Evolutionary conservation across 2,797 vertebrate species (phyloP).

Genomic region (Sebastes itinus): DNA sequence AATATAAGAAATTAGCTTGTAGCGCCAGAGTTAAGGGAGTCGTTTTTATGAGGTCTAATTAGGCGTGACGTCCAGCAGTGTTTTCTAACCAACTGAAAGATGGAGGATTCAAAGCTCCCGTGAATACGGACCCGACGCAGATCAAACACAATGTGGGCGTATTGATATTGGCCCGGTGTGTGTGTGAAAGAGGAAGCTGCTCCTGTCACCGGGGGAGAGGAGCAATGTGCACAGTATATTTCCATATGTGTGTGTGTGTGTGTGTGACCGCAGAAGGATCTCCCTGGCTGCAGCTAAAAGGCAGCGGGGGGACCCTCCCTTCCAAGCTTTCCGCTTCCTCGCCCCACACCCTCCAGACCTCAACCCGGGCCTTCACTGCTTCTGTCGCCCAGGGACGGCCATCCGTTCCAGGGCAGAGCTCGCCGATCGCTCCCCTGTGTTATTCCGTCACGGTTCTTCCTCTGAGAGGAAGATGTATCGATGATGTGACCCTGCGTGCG

Average conservation of each 20-base stretch:
- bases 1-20: not conserved
- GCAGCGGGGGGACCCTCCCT: conserved; percentile 49
- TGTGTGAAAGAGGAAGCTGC: conserved; percentile 67
- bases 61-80: conserved; percentile 5
- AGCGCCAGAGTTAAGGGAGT: not conserved
- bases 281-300: conserved; percentile 47
- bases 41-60: not conserved
- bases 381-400: conserved; percentile 52
- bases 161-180: conserved; percentile 55
- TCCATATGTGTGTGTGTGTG: conserved; percentile 31
- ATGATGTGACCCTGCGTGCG: not conserved
- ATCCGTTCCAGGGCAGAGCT: conserved; percentile 61
- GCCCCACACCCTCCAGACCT: conserved; percentile 54
- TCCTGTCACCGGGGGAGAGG: conserved; percentile 46
- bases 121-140: conserved; percentile 1
- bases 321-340: conserved; percentile 65
- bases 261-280: conserved; percentile 37
- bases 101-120: not conserved
- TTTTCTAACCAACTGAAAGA: conserved; percentile 22
- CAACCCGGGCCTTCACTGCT: conserved; percentile 59
- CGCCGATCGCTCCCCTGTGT: conserved; percentile 57
- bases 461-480: conserved; percentile 2
- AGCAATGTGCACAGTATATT: conserved; percentile 28
- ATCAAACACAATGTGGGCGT: conserved; percentile 66
- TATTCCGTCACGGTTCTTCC: conserved; percentile 55